Base-by-base conservation (phyloP, 2,113 vertebrate genomes). In the Nerophis ophidion region DNA sequence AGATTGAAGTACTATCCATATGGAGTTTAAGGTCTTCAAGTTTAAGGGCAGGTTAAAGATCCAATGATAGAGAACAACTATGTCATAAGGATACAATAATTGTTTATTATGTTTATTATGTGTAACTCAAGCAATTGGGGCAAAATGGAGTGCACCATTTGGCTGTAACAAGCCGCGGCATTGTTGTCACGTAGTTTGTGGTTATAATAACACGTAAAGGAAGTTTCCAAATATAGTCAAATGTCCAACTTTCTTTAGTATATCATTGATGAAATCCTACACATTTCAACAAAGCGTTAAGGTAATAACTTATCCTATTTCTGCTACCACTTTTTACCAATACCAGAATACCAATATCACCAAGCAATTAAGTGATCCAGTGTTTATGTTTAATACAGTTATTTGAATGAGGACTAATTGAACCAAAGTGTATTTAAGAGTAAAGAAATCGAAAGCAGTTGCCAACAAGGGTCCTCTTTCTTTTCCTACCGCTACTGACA, bases 381-480 rank as follows among this genome's bases (percentile, higher is more conserved):
- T 51, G 38, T 40, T 8, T 19, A 7, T 8, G 7, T 36, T 53
- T 15, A 51, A 14, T 10, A 50, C 48, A n/a, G 11, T 50, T 26
- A 17, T 50, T 34, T 34, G 7, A 70, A 73, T 62, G 49, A 8
- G 57, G 14, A 44, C 19, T 51, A 17, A 42, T 36, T 54, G 14
- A 56, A 74, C 74, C 72, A 71, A 74, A 63, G 58, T 59, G 65
- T 47, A 73, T 65, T 60, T 16, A 17, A 55, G 57, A 69, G 68
- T 35, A 40, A 63, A 81, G 58, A 52, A 17, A 4, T 26, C 55
- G 62, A 52, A 63, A 72, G 72, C 80, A 81, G 83, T 74, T 84
- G 81, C 60, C 5, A 26, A 66, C 65, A 73, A 61, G 16, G 19
- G 58, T 47, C 72, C 61, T 75, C 75, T 69, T 84, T 81, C 77